Conservation (phyloP, 2,888 invertebrate species). For the Malthinus seriepunctatus region DNA sequence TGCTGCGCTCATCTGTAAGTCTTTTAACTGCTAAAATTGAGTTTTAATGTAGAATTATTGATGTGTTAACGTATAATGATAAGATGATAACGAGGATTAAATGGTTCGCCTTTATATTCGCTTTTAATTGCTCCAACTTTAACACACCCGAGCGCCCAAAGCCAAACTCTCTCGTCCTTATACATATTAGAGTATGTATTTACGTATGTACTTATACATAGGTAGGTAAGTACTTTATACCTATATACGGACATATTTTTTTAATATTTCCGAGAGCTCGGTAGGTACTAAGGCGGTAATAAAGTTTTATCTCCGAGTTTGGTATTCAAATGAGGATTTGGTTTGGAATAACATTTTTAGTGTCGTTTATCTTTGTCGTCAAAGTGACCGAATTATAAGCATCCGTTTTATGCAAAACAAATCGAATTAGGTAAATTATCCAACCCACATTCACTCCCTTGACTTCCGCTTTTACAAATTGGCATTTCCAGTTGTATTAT, state of each 20-base stretch:
- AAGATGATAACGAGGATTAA: slow-evolving; percentile 27
- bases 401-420: slow-evolving; percentile 16
- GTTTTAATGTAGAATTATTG: slow-evolving; percentile 28
- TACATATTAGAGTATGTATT: no score
- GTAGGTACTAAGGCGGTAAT: slow-evolving; percentile 34
- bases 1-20: slow-evolving; percentile 28
- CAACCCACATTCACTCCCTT: slow-evolving; percentile 14
- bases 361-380: slow-evolving; percentile 3
- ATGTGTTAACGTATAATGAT: slow-evolving; percentile 31
- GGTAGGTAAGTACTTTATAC: no score
- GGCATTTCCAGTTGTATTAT: slow-evolving; percentile 19
- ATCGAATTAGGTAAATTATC: slow-evolving; percentile 18
- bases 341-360: slow-evolving; percentile 32
- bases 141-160: background rate
- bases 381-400: slow-evolving; percentile 2
- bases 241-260: background rate
- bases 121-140: background rate
- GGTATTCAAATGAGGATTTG: slow-evolving; percentile 35
- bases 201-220: no score
- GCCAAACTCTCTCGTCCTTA: background rate
- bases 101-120: slow-evolving; percentile 10
- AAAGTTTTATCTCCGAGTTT: slow-evolving; percentile 39
- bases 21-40: slow-evolving; percentile 31
- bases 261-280: slow-evolving; percentile 10
- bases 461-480: slow-evolving; percentile 19